Conservation (phyloP, 2,113 vertebrate species). For the Morone chrysops region DNA sequence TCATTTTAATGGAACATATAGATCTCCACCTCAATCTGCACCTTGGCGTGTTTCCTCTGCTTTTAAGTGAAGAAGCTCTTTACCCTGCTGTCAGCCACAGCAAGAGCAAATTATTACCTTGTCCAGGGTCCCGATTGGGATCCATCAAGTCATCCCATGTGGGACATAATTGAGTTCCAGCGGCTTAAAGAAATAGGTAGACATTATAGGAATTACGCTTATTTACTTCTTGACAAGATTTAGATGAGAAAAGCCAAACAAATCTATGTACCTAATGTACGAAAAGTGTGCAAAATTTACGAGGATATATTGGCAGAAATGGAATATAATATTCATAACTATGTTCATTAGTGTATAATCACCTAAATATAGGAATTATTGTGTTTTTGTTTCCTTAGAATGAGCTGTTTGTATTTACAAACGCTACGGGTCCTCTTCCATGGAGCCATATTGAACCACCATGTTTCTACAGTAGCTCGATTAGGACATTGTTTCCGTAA, state of each 20-base stretch:
- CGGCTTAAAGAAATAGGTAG: constrained; percentile 4
- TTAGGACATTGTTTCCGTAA: no score
- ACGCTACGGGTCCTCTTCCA: no score
- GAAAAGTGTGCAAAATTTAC: no score
- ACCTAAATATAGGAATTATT: no score
- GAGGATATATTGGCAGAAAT: no score
- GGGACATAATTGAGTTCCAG: not conserved
- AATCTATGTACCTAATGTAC: no score
- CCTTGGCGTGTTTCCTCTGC: constrained; percentile 7
- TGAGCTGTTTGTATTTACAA: no score
- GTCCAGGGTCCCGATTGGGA: not conserved
- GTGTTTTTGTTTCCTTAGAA: no score
- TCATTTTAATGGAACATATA: constrained; percentile 48
- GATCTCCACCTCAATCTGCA: constrained; percentile 8
- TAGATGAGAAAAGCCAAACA: not conserved
- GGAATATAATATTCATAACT: no score
- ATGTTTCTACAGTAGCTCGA: no score
- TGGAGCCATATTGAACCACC: no score
- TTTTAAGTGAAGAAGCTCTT: constrained; percentile 8
- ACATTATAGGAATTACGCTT: not conserved
- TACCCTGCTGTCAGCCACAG: not conserved
- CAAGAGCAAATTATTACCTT: not conserved
- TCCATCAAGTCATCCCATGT: not conserved
- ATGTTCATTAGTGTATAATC: no score
- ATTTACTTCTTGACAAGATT: not conserved